Evolutionary conservation across 2,888 invertebrate genomes (phyloP).

Genomic region (Yponomeuta sedellus): DNA sequence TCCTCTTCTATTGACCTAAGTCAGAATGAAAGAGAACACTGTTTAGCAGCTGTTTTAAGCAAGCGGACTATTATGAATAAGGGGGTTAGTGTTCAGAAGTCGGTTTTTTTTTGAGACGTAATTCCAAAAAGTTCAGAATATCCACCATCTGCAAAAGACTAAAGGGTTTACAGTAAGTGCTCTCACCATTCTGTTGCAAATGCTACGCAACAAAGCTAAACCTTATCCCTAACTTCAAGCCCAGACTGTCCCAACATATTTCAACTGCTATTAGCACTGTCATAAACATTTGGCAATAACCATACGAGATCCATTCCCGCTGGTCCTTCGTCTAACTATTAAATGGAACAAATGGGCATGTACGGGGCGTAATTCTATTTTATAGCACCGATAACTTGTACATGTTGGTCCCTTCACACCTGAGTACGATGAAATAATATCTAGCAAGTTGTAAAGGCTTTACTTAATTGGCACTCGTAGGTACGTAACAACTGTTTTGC

Average conservation of each 20-base stretch:
- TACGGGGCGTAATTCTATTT: conserved; percentile 26
- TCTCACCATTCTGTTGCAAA: neutral
- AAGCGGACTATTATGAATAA: no score
- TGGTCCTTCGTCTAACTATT: conserved; percentile 14
- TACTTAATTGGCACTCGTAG: no score
- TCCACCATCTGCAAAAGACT: neutral
- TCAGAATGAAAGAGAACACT: no score
- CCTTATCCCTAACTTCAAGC: neutral
- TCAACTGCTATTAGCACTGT: conserved; percentile 1
- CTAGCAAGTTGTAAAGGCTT: no score
- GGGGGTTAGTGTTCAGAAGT: no score
- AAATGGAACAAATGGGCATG: conserved; percentile 33
- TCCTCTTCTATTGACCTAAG: no score
- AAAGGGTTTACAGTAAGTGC: neutral
- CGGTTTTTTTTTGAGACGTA: no score
- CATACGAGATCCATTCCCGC: conserved; percentile 11
- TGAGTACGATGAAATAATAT: conserved; percentile 6
- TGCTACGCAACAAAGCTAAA: neutral
- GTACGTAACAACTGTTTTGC: no score
- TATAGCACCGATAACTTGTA: conserved; percentile 32
- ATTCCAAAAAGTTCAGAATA: no score
- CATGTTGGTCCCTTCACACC: conserved; percentile 16
- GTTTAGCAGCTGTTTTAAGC: no score
- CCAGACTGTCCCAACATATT: conserved; percentile 4
- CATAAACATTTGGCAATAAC: conserved; percentile 9